Base-by-base conservation (phyloP, 2,797 vertebrate species). In the Pterois miles region DNA sequence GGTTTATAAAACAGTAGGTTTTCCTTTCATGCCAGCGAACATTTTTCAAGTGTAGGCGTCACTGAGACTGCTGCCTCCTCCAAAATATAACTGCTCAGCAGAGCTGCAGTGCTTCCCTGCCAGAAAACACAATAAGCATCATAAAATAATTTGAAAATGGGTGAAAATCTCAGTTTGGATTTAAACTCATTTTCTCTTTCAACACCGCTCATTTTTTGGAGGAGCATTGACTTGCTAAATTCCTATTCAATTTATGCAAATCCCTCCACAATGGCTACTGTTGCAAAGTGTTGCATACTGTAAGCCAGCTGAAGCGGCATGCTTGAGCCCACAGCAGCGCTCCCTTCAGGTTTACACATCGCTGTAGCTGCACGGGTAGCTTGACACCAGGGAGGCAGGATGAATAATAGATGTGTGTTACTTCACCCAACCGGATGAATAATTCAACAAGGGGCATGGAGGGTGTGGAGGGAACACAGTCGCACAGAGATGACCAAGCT, bases 331-430 rank as follows among this genome's bases (percentile, higher is more conserved):
- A 79, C n/a, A 82, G 80, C 79, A 54, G 77, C 27, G 75, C 86
- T 80, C 86, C 84, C 84, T 84, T 80, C 83, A 83, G 89, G 86
- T 87, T 81, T 69, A n/a, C 74, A 78, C 82, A 52, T 65, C n/a
- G n/a, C 13, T 6, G 78, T 78, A 72, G 78, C 78, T 81, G 84
- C 80, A 84, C 23, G 64, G 68, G 77, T 62, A 81, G 81, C 84
- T 71, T 65, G 71, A 86, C 83, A 82, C 79, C 76, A 60, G 78
- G 76, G 84, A 82, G 70, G 65, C 77, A 38, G 71, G 16, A 88
- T 90, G 83, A 91, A 92, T 91, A 87, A 91, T 89, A 83, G 76
- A 91, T 90, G 86, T 73, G 73, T 86, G 87, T 90, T 89, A 90
- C 90, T 91, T 91, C 87, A 90, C 83, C 81, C 72, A 65, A 86